phyloP scores from a whole-genome alignment of 2,888 invertebrate species.

The Colletes collaris region DNA sequence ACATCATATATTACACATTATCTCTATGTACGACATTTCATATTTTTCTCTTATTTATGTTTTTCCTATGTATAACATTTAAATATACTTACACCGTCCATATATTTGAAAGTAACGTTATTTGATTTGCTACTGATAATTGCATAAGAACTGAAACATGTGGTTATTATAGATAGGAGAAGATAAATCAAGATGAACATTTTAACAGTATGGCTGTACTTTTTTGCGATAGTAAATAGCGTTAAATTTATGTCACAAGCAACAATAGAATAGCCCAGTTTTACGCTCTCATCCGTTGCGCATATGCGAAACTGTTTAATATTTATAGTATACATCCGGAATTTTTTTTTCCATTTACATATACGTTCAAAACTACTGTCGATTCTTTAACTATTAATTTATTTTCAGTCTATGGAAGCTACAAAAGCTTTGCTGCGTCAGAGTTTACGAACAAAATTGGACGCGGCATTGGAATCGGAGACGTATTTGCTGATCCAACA shows the following conservation, averaged over 20 bases:
- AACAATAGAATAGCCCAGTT: slow-evolving; percentile 19
- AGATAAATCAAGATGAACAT: slow-evolving; percentile 50
- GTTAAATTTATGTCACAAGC: slow-evolving; percentile 5
- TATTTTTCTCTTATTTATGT: not conserved
- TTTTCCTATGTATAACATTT: slow-evolving; percentile 7
- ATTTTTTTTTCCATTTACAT: slow-evolving; percentile 27
- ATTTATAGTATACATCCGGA: slow-evolving; percentile 40
- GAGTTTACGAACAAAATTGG: slow-evolving; percentile 85
- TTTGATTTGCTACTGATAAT: slow-evolving; percentile 74
- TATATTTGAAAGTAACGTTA: slow-evolving; percentile 76
- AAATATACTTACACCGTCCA: slow-evolving; percentile 71
- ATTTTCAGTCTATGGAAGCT: slow-evolving; percentile 87
- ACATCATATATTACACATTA: slow-evolving; percentile 12
- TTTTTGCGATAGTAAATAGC: not conserved
- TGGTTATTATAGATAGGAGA: slow-evolving; percentile 21
- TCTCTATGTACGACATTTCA: not conserved
- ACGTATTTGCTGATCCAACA: slow-evolving; percentile 88
- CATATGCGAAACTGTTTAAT: slow-evolving; percentile 50
- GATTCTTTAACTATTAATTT: slow-evolving; percentile 45
- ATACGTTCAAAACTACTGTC: slow-evolving; percentile 1
- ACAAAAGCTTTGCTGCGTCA: slow-evolving; percentile 85
- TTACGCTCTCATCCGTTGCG: slow-evolving; percentile 27
- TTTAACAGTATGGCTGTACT: slow-evolving; percentile 18
- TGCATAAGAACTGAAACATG: slow-evolving; percentile 66
- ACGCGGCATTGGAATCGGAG: slow-evolving; percentile 87